These are phyloP conservation scores for Hirtodrosophila cameraria DNA, from an alignment of 2,888 invertebrate genomes.

Conservation along the genomic window DNA sequence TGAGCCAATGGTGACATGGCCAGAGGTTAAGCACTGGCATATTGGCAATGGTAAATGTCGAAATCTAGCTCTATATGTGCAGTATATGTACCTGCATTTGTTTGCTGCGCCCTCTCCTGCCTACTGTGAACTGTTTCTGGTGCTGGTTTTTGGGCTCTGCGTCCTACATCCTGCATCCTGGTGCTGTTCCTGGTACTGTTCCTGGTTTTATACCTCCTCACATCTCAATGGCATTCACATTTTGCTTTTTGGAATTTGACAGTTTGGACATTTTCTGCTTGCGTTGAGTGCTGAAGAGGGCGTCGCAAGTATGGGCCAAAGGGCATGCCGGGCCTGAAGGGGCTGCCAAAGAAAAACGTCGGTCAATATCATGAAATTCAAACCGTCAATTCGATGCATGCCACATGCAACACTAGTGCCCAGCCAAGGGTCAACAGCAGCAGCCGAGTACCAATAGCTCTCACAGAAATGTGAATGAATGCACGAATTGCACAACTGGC, in stretches of 20 bases:
- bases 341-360: slow-evolving; percentile 47
- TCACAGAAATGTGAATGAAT: slow-evolving; percentile 31
- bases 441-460: slow-evolving; percentile 1
- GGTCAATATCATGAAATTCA: slow-evolving; percentile 66
- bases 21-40: slow-evolving; percentile 41
- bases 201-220: slow-evolving; percentile 12
- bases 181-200: neutral
- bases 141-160: no score
- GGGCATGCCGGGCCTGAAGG: neutral
- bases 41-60: slow-evolving; percentile 36
- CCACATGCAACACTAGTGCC: slow-evolving; percentile 41
- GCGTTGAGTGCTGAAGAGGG: slow-evolving; percentile 53
- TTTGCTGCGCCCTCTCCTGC: slow-evolving; percentile 2
- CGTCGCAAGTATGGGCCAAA: neutral
- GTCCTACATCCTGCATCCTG: no score
- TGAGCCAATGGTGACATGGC: slow-evolving; percentile 52
- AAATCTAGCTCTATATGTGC: slow-evolving; percentile 30
- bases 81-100: slow-evolving; percentile 16
- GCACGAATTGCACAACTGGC: slow-evolving; percentile 17
- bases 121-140: no score
- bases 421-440: neutral
- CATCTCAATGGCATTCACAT: slow-evolving; percentile 61
- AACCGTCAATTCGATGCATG: slow-evolving; percentile 64
- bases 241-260: slow-evolving; percentile 77
- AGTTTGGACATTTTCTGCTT: slow-evolving; percentile 74